A percentile compares a stretch with the other conserved stretches of the same genome.
These are phyloP conservation scores for Ailuropoda melanoleuca DNA, from an alignment of 2,113 vertebrate species.

Conservation along the genomic window DNA sequence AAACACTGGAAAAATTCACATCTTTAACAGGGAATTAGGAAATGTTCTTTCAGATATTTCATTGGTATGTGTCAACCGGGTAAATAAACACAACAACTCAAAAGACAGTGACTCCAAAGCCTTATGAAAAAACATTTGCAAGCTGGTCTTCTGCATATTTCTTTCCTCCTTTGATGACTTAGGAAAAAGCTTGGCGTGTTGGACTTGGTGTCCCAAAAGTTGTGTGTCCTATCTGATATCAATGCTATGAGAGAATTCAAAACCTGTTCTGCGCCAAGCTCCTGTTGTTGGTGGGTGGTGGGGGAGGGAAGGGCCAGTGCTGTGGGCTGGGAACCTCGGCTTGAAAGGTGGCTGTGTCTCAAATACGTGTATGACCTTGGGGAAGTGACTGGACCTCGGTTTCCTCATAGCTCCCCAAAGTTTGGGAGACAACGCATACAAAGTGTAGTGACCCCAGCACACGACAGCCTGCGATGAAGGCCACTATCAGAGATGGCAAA, in stretches of 20 bases:
- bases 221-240: not conserved
- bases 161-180: conserved; percentile 26
- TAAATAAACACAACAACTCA: not conserved
- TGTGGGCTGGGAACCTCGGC: not conserved
- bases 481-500: not conserved
- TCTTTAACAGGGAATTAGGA: not conserved
- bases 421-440: not conserved
- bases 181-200: not conserved
- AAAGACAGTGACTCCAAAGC: not conserved
- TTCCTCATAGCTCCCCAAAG: not conserved
- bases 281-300: rapidly evolving
- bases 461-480: not conserved
- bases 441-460: not conserved
- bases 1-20: conserved; percentile 20
- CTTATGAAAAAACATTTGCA: conserved; percentile 8
- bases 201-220: not conserved
- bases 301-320: not conserved
- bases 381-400: not conserved
- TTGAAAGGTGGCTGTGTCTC: not conserved
- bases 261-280: not conserved
- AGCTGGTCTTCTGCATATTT: not conserved
- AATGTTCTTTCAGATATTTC: not conserved
- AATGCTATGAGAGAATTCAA: not conserved
- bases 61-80: not conserved
- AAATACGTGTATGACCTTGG: not conserved